phyloP scores from a whole-genome alignment of 2,888 invertebrate species.

The Agrochola macilenta region DNA sequence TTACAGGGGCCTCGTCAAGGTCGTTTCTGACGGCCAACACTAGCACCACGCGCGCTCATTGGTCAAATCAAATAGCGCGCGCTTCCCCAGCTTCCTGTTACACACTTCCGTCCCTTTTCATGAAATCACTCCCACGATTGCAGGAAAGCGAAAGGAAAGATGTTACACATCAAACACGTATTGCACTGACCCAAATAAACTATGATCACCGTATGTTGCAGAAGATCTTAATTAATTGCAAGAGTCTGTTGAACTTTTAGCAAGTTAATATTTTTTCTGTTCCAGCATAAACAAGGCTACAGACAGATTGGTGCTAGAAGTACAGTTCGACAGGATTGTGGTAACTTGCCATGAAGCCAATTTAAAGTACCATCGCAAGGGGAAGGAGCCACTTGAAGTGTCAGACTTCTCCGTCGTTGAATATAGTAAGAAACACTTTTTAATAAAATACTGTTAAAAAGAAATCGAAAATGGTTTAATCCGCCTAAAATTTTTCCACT shows the following conservation, averaged over 20 bases:
- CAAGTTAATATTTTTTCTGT: slow-evolving; percentile 1
- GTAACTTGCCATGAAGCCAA: not conserved
- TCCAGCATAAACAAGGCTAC: slow-evolving; percentile 62
- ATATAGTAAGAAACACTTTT: slow-evolving; percentile 62
- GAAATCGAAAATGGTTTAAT: too few species aligned
- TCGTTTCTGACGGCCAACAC: too few species aligned
- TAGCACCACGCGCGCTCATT: too few species aligned
- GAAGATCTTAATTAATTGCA: not conserved
- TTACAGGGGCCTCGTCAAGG: too few species aligned
- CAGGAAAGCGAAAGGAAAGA: too few species aligned
- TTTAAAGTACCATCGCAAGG: slow-evolving; percentile 25
- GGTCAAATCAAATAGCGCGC: too few species aligned
- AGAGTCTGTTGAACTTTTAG: not conserved
- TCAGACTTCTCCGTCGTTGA: slow-evolving; percentile 56
- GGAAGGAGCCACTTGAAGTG: slow-evolving; percentile 36
- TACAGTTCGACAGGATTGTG: slow-evolving; percentile 48
- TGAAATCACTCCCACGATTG: too few species aligned
- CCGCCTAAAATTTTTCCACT: too few species aligned
- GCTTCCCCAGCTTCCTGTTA: too few species aligned
- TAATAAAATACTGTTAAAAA: not conserved
- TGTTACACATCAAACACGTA: too few species aligned
- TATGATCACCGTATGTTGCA: not conserved
- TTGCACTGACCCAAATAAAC: too few species aligned
- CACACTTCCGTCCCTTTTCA: too few species aligned
- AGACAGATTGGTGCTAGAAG: slow-evolving; percentile 56